phyloP scores from a whole-genome alignment of 2,113 vertebrate genomes.

The Baryphthengus martii region DNA sequence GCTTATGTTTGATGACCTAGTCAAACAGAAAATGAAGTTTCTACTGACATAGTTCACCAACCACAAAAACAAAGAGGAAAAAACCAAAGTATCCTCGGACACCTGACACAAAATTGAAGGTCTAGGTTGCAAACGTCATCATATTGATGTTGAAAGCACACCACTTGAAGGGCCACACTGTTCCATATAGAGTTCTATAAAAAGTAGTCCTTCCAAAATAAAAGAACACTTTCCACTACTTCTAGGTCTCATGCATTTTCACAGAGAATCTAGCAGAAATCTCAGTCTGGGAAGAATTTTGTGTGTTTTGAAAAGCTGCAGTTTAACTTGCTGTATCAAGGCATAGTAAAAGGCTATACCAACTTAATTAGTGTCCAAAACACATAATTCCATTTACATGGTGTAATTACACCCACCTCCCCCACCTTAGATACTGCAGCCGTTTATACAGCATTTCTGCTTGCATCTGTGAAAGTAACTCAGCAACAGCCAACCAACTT shows the following conservation, averaged over 20 bases:
- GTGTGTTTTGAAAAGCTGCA: not conserved
- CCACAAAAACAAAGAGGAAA: not conserved
- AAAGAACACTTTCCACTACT: not conserved
- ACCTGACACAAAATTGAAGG: not conserved
- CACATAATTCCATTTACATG: not conserved
- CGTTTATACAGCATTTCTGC: not conserved
- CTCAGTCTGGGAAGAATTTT: not conserved
- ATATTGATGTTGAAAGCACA: not conserved
- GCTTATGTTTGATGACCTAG: too few species aligned
- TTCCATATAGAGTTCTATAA: not conserved
- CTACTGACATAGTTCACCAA: not conserved
- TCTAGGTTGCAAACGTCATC: not conserved
- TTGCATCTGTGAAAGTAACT: not conserved
- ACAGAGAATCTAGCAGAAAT: not conserved
- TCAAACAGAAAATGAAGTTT: not conserved
- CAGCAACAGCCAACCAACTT: not conserved
- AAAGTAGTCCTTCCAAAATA: not conserved
- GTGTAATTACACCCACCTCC: not conserved
- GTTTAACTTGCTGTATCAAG: not conserved
- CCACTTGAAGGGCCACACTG: not conserved
- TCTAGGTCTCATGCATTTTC: not conserved
- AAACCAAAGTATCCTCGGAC: not conserved
- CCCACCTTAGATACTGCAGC: not conserved
- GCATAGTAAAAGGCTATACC: not conserved
- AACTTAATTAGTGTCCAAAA: not conserved